Evolutionary conservation across 2,888 invertebrate genomes (phyloP).

Genomic region (Drepana falcataria): DNA sequence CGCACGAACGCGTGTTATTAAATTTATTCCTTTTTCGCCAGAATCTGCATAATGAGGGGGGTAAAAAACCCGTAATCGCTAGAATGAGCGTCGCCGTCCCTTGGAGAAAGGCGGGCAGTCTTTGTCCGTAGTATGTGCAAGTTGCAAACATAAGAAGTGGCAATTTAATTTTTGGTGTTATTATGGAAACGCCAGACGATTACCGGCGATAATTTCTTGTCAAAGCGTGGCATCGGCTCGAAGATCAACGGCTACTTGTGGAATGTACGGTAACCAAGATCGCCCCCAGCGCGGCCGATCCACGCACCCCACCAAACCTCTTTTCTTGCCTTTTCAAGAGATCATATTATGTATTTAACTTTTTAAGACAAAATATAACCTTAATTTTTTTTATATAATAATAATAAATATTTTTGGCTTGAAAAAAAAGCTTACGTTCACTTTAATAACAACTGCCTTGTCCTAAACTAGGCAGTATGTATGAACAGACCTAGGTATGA

Average conservation of each 20-base stretch:
- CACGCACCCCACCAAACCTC: constrained; percentile 27
- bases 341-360: neutral
- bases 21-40: constrained; percentile 77
- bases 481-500: too few relatives aligned
- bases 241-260: constrained; percentile 26
- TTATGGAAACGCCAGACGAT: constrained; percentile 53
- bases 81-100: constrained; percentile 67
- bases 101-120: constrained; percentile 62
- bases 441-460: too few relatives aligned
- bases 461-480: too few relatives aligned
- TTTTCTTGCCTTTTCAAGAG: constrained; percentile 9
- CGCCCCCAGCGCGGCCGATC: constrained; percentile 40
- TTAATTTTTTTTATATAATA: too few relatives aligned
- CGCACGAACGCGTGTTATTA: constrained; percentile 77
- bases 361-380: too few relatives aligned
- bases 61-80: constrained; percentile 71
- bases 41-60: constrained; percentile 78
- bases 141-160: constrained; percentile 61
- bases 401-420: too few relatives aligned
- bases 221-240: constrained; percentile 45
- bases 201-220: constrained; percentile 59
- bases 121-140: constrained; percentile 49
- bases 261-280: constrained; percentile 40
- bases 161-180: constrained; percentile 48
- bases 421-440: too few relatives aligned